phyloP scores from a whole-genome alignment of 1,140 invertebrate species.

The Sycophila sp. region DNA sequence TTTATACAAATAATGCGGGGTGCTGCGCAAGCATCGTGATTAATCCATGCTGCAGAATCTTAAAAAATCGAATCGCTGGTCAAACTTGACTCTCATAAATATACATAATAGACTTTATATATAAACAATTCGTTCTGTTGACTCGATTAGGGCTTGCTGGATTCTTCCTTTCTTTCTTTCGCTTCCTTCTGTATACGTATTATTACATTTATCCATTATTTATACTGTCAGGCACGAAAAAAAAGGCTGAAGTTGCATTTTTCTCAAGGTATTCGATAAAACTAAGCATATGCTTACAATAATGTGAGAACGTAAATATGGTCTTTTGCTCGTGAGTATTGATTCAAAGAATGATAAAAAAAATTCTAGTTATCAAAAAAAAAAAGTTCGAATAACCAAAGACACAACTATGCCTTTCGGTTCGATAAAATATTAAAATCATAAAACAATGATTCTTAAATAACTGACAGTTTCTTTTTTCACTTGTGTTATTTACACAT shows the following conservation, averaged over 20 bases:
- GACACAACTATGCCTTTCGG: constrained; percentile 13
- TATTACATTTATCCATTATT: constrained; percentile 31
- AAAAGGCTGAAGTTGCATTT: constrained; percentile 36
- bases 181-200: constrained; percentile 8
- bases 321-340: constrained; percentile 31
- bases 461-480: constrained; percentile 36
- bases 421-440: constrained; percentile 12
- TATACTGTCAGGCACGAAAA: constrained; percentile 34
- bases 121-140: constrained; percentile 37
- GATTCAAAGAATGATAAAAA: constrained; percentile 20
- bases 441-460: constrained; percentile 25
- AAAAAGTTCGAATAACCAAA: not conserved
- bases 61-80: constrained; percentile 24
- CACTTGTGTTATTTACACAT: constrained; percentile 31
- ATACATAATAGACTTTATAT: constrained; percentile 36
- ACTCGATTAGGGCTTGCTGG: constrained; percentile 27
- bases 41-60: constrained; percentile 10
- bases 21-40: constrained; percentile 5
- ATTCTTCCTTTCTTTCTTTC: constrained; percentile 13
- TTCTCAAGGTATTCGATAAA: constrained; percentile 23
- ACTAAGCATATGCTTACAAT: constrained; percentile 1
- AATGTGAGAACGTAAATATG: constrained; percentile 25
- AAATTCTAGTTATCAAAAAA: constrained; percentile 12
- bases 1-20: constrained; percentile 27
- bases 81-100: constrained; percentile 5